Conservation (phyloP, 2,113 vertebrate genomes). For the Anolis sagrei region DNA sequence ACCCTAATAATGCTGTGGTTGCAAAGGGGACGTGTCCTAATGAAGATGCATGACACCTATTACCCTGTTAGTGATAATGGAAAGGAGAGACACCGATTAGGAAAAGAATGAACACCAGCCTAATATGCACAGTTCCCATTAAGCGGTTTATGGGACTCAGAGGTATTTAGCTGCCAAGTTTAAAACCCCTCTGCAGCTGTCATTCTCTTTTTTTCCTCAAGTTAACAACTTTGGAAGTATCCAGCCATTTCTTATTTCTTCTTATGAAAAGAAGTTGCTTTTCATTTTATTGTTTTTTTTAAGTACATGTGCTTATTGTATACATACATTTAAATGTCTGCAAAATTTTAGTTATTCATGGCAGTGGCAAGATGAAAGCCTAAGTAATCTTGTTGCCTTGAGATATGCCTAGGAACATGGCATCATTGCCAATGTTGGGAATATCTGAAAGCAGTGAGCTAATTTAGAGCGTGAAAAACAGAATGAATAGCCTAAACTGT, state of each 20-base stretch:
- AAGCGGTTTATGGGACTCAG: not conserved
- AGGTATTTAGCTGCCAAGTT: not conserved
- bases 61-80: not conserved
- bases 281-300: not conserved
- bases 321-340: not conserved
- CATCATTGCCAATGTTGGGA: not conserved
- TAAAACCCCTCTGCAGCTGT: not conserved
- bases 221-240: not conserved
- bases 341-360: not conserved
- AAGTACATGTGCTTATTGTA: not conserved
- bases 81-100: not conserved
- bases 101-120: not conserved
- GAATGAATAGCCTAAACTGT: not conserved
- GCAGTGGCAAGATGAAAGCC: not conserved
- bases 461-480: not conserved
- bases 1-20: slow-evolving; percentile 17
- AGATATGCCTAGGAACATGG: not conserved
- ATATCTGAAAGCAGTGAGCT: not conserved
- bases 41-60: slow-evolving; percentile 38
- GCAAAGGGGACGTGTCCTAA: slow-evolving; percentile 19
- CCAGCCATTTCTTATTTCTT: not conserved
- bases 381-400: not conserved
- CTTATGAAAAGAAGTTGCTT: not conserved
- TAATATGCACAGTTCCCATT: not conserved
- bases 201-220: not conserved